phyloP scores from a whole-genome alignment of 2,888 invertebrate genomes.

The Drosophila recens region DNA sequence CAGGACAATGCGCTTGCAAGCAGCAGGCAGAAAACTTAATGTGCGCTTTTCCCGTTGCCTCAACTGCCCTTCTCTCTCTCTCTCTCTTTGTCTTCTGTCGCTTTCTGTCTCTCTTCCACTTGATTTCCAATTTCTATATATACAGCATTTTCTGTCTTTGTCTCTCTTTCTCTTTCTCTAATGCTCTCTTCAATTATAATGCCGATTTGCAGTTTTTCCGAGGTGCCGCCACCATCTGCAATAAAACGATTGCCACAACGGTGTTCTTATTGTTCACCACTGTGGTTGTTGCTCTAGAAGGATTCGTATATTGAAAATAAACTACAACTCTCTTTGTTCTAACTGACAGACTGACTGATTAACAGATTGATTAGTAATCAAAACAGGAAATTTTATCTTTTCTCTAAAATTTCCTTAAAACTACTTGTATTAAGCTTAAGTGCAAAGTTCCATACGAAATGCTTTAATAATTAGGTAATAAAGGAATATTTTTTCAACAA shows the following conservation, averaged over 20 bases:
- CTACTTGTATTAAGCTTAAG: no score
- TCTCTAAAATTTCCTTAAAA: conserved; percentile 1
- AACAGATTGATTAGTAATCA: conserved; percentile 2
- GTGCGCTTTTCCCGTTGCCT: conserved; percentile 56
- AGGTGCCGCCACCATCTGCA: conserved; percentile 45
- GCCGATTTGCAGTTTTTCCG: conserved; percentile 49
- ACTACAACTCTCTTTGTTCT: background rate
- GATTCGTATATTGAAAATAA: conserved; percentile 2
- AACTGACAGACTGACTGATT: conserved; percentile 6
- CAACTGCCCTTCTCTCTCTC: background rate
- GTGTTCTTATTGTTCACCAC: conserved; percentile 21
- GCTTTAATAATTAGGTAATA: no score
- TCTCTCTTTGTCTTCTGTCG: background rate
- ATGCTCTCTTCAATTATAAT: conserved; percentile 64
- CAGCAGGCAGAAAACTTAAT: conserved; percentile 76
- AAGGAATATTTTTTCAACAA: no score
- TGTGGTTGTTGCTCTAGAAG: conserved; percentile 19
- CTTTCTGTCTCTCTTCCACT: background rate
- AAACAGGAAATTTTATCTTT: background rate
- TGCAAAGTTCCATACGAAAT: background rate
- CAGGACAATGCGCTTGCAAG: conserved; percentile 62
- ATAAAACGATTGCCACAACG: conserved; percentile 31
- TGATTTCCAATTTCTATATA: conserved; percentile 7
- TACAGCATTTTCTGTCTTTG: background rate
- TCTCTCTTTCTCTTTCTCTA: conserved; percentile 30